These are phyloP conservation scores for Helicoverpa assulta DNA, from an alignment of 2,888 invertebrate species.

Conservation along the genomic window DNA sequence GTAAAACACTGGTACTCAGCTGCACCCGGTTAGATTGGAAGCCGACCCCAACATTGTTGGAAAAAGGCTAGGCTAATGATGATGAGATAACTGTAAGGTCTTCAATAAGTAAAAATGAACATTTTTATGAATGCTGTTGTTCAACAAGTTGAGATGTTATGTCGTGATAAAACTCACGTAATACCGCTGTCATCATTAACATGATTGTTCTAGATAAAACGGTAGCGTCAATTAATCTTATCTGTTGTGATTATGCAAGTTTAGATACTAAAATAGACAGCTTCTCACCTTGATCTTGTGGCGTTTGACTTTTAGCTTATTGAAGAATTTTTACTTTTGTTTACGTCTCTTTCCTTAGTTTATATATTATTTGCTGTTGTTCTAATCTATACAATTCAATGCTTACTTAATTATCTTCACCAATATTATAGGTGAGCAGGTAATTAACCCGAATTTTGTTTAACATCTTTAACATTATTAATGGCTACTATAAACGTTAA, in stretches of 20 bases:
- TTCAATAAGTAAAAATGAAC: too few relatives aligned
- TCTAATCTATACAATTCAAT: not conserved
- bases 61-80: too few relatives aligned
- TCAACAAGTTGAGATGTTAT: not conserved
- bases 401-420: not conserved
- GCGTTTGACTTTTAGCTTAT: constrained; percentile 30
- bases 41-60: too few relatives aligned
- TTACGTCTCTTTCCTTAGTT: not conserved
- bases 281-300: constrained; percentile 64
- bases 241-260: constrained; percentile 53
- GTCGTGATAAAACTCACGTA: constrained; percentile 1
- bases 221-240: constrained; percentile 55
- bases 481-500: too few relatives aligned
- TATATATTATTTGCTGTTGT: not conserved
- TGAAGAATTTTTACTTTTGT: not conserved
- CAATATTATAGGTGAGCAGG: not conserved
- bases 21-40: too few relatives aligned
- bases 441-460: too few relatives aligned
- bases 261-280: constrained; percentile 36
- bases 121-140: not conserved
- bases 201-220: constrained; percentile 22
- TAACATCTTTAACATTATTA: too few relatives aligned
- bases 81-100: too few relatives aligned
- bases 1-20: too few relatives aligned
- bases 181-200: constrained; percentile 14